Evolutionary conservation across 2,888 invertebrate genomes (phyloP).

Genomic region (Thymelicus sylvestris): DNA sequence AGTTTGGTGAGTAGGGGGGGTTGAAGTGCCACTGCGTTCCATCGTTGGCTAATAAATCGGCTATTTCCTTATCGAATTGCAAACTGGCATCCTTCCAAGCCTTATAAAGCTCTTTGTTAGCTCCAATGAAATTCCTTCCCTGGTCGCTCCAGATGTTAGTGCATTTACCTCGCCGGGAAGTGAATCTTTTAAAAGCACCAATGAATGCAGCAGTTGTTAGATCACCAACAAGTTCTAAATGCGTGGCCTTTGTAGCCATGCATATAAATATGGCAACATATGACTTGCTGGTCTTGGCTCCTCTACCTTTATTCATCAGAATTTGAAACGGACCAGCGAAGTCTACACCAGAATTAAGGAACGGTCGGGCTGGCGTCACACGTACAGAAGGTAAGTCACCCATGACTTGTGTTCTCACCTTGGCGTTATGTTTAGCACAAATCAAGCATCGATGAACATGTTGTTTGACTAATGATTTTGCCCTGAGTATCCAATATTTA

Average conservation of each 20-base stretch:
- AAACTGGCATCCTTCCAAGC: constrained; percentile 2
- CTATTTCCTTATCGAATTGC: background rate
- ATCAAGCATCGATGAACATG: no score
- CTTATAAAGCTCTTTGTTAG: no score
- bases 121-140: constrained; percentile 7
- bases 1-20: background rate
- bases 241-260: constrained; percentile 9
- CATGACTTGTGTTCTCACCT: no score
- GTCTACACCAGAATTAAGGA: no score
- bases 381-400: no score
- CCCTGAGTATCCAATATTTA: no score
- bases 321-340: no score
- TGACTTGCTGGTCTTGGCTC: no score
- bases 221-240: constrained; percentile 4
- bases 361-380: no score
- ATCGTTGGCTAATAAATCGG: background rate
- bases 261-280: constrained; percentile 11
- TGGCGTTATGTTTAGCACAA: no score
- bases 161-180: constrained; percentile 9
- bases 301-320: no score
- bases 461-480: no score
- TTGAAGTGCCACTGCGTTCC: constrained; percentile 12
- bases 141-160: constrained; percentile 5
- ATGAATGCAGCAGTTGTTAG: constrained; percentile 6
- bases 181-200: constrained; percentile 6